Conservation (phyloP, 2,797 vertebrate genomes). For the Acrossocheilus wenchowensis region DNA sequence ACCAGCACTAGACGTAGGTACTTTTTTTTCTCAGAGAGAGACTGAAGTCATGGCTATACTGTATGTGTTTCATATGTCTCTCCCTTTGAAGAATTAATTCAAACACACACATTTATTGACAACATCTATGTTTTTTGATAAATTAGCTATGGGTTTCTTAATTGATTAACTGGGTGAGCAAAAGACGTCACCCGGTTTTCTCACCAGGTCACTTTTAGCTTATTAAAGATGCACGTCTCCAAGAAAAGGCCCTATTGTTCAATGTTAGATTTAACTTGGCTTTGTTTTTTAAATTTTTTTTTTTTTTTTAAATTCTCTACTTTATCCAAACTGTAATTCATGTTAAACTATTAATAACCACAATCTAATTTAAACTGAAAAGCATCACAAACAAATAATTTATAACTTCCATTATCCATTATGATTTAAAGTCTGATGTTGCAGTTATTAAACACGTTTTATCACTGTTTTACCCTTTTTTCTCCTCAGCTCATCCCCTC, state of each 20-base stretch:
- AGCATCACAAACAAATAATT: not conserved
- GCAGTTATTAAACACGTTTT: not conserved
- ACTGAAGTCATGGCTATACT: not conserved
- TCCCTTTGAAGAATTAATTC: not conserved
- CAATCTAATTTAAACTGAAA: not conserved
- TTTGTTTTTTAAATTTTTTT: not conserved
- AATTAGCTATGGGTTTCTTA: not conserved
- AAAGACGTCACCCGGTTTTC: not conserved
- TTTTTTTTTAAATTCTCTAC: not conserved
- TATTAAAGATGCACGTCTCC: not conserved
- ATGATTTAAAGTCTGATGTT: not conserved
- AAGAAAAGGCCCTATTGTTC: not conserved
- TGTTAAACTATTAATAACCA: not conserved
- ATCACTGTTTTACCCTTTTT: not conserved
- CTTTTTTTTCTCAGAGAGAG: not conserved
- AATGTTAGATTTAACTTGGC: not conserved
- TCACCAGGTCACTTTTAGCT: constrained; percentile 1
- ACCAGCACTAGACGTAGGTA: not conserved
- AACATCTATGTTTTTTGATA: not conserved
- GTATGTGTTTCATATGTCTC: not conserved
- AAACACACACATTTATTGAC: not conserved
- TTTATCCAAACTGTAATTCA: not conserved
- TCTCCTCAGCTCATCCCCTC: not conserved
- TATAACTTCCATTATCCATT: not conserved
- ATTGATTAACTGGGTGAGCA: constrained; percentile 5